These are phyloP conservation scores for Myotis findleyi DNA, from an alignment of 2,797 vertebrate species.

Conservation along the genomic window DNA sequence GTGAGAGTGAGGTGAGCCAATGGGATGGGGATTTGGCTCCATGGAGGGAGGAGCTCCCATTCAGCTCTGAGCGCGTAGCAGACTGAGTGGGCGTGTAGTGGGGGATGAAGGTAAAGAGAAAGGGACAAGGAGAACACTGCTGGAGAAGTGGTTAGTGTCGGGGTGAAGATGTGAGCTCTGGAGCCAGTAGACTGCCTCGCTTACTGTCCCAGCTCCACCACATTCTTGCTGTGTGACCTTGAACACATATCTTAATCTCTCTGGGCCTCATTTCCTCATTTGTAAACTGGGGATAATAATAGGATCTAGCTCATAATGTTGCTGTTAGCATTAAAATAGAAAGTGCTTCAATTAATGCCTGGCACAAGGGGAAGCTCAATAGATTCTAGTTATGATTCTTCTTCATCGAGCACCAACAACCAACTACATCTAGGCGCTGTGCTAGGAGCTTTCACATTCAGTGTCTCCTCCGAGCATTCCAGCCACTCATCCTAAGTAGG, in stretches of 20 bases:
- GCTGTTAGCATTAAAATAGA: neutral
- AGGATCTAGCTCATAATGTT: neutral
- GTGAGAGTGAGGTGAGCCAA: neutral
- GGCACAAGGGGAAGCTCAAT: neutral
- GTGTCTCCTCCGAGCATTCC: neutral
- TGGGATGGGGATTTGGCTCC: neutral
- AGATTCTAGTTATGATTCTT: neutral
- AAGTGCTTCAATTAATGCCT: neutral
- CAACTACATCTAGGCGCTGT: fast-evolving
- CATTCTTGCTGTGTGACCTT: neutral
- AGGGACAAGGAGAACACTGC: neutral
- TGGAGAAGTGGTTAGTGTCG: neutral
- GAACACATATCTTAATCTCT: neutral
- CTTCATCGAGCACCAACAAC: neutral
- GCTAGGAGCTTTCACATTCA: neutral
- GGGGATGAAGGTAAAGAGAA: neutral
- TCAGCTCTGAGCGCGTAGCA: neutral
- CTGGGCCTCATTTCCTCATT: neutral
- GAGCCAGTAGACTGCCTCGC: neutral
- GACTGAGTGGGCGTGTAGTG: neutral
- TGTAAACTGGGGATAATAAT: neutral
- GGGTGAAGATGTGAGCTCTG: neutral
- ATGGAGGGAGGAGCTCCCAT: neutral
- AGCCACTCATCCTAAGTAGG: neutral
- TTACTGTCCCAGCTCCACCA: neutral